Evolutionary conservation across 2,888 invertebrate genomes (phyloP).

Genomic region (Polydrusus tereticollis): DNA sequence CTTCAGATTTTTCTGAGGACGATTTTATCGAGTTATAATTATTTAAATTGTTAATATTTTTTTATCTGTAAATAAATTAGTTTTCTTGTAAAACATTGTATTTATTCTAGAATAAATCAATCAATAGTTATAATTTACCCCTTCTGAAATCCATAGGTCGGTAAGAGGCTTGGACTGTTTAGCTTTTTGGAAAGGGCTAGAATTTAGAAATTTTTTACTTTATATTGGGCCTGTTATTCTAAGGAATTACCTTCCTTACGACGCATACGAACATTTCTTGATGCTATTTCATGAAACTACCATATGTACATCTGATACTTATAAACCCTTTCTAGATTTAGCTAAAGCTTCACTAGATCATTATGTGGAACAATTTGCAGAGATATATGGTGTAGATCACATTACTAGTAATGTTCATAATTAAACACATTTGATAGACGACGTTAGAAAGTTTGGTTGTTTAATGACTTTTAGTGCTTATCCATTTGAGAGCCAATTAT

Average conservation of each 20-base stretch:
- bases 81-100: too few relatives aligned
- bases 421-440: not conserved
- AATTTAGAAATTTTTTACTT: not conserved
- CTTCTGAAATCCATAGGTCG: not conserved
- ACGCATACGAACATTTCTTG: not conserved
- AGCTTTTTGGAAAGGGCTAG: not conserved
- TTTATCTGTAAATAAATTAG: too few relatives aligned
- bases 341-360: not conserved
- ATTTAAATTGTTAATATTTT: too few relatives aligned
- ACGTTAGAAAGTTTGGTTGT: not conserved
- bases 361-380: not conserved
- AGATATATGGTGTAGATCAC: not conserved
- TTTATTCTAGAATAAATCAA: too few relatives aligned
- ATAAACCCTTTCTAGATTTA: not conserved
- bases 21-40: too few relatives aligned
- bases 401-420: too few relatives aligned
- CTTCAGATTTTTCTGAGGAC: too few relatives aligned
- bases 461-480: not conserved
- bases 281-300: not conserved
- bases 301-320: not conserved
- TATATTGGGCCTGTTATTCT: not conserved
- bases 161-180: not conserved
- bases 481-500: not conserved
- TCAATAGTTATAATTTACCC: too few relatives aligned
- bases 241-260: not conserved